phyloP scores from a whole-genome alignment of 2,797 vertebrate genomes.

The Trematomus bernacchii region DNA sequence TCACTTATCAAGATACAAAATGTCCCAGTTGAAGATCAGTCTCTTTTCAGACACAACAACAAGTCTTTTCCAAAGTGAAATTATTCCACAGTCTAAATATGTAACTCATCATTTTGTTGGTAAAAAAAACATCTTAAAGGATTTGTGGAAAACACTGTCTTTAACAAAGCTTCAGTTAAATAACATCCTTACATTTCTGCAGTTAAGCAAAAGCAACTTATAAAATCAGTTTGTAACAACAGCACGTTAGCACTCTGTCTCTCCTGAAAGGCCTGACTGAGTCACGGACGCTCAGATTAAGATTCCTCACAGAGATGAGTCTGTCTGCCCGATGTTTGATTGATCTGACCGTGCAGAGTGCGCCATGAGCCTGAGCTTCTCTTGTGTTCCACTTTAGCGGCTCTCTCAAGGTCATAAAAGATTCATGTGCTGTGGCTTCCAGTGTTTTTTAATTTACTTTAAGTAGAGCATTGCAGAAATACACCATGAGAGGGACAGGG shows the following conservation, averaged over 20 bases:
- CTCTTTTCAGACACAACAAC: background rate
- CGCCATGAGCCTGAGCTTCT: slow-evolving; percentile 55
- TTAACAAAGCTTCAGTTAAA: background rate
- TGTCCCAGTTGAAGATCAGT: background rate
- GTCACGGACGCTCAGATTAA: slow-evolving; percentile 46
- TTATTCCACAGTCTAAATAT: background rate
- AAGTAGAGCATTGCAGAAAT: slow-evolving; percentile 55
- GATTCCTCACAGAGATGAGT: slow-evolving; percentile 57
- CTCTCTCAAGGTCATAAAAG: slow-evolving; percentile 79
- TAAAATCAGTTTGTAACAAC: background rate
- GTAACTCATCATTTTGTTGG: background rate
- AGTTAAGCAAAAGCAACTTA: slow-evolving; percentile 3
- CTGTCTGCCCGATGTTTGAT: slow-evolving; percentile 71
- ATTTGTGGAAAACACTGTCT: background rate
- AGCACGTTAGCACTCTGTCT: slow-evolving; percentile 16
- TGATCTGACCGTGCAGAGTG: slow-evolving; percentile 73
- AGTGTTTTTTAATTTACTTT: slow-evolving; percentile 78
- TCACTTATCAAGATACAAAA: too few relatives aligned
- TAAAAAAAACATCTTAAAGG: background rate
- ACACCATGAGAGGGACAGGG: slow-evolving; percentile 42
- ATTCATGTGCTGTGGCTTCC: slow-evolving; percentile 77
- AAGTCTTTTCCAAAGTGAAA: background rate
- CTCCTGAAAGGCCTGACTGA: slow-evolving; percentile 30
- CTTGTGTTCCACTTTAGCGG: slow-evolving; percentile 79
- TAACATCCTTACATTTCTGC: slow-evolving; percentile 2